Conservation (phyloP, 2,797 vertebrate genomes). For the Molossus alvarezi region DNA sequence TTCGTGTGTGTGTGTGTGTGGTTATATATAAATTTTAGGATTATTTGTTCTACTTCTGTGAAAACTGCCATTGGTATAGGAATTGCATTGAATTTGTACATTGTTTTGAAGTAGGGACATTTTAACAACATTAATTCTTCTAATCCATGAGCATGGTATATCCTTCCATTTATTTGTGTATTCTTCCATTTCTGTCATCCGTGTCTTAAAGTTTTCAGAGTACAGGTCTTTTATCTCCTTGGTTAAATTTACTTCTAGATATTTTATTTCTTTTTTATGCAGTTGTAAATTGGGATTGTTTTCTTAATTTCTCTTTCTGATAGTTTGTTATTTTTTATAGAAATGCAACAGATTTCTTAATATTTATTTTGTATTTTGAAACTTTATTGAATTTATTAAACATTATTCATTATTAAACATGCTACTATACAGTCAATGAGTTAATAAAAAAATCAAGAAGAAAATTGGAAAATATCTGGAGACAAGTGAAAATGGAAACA, state of each 20-base stretch:
- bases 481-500: not conserved
- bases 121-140: not conserved
- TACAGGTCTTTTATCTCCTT: not conserved
- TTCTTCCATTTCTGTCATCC: not conserved
- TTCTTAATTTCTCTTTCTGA: not conserved
- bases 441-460: not conserved
- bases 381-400: not conserved
- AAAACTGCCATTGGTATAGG: not conserved
- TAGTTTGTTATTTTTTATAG: not conserved
- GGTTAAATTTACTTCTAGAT: not conserved
- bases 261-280: not conserved
- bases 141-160: not conserved
- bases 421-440: not conserved
- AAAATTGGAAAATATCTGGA: not conserved
- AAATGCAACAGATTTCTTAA: not conserved
- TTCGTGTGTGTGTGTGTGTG: not conserved
- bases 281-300: not conserved
- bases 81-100: not conserved
- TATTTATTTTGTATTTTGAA: not conserved
- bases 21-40: not conserved
- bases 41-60: conserved; percentile 15
- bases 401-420: not conserved
- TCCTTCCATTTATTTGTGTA: not conserved
- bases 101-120: not conserved
- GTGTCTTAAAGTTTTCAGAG: not conserved